These are phyloP conservation scores for Chaetogeoica ovagalla DNA, from an alignment of 2,888 invertebrate species.

Conservation along the genomic window DNA sequence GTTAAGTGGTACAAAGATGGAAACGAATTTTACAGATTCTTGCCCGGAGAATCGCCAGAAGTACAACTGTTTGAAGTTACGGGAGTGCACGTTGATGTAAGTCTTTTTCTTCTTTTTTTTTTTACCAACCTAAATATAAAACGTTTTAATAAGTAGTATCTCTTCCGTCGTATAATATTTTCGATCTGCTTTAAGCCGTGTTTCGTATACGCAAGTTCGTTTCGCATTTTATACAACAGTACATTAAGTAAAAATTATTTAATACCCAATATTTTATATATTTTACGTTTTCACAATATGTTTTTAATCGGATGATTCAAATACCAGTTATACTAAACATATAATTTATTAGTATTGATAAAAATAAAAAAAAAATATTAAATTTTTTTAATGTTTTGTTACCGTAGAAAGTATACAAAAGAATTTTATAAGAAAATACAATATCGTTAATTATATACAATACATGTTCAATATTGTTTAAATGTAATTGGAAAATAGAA, in stretches of 20 bases:
- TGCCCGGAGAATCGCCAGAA: slow-evolving; percentile 80
- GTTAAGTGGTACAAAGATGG: slow-evolving; percentile 93
- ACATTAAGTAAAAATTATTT: not conserved
- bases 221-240: not conserved
- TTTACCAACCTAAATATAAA: not conserved
- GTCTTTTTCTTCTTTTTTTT: slow-evolving; percentile 59
- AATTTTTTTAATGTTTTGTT: too few relatives aligned
- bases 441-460: too few relatives aligned
- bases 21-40: slow-evolving; percentile 84
- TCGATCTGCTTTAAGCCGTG: not conserved
- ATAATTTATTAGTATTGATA: too few relatives aligned
- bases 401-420: too few relatives aligned
- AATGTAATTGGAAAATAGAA: too few relatives aligned
- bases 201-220: not conserved
- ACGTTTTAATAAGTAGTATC: too few relatives aligned
- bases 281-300: too few relatives aligned
- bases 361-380: too few relatives aligned
- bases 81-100: slow-evolving; percentile 84
- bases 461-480: too few relatives aligned
- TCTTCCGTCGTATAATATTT: not conserved
- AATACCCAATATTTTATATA: not conserved
- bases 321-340: too few relatives aligned
- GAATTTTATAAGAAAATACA: too few relatives aligned
- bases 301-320: not conserved
- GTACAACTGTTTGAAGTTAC: slow-evolving; percentile 77